Evolutionary conservation across 2,888 invertebrate genomes (phyloP).

Genomic region (Saturnia japonica): DNA sequence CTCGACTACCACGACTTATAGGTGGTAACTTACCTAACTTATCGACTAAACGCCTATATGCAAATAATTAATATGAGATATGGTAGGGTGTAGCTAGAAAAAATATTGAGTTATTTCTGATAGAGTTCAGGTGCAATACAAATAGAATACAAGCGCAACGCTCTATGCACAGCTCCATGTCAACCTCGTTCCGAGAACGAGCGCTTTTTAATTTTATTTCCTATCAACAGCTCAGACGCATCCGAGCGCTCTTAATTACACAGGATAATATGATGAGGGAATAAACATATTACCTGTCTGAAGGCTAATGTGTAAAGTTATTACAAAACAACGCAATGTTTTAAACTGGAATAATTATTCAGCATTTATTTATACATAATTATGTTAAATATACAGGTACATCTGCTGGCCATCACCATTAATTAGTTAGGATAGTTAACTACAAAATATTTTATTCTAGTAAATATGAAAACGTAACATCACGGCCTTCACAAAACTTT

Average conservation of each 20-base stretch:
- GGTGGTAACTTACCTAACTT: too few relatives aligned
- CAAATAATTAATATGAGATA: not conserved
- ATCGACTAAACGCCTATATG: too few relatives aligned
- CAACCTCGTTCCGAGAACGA: slow-evolving; percentile 22
- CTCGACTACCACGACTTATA: too few relatives aligned
- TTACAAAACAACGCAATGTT: not conserved
- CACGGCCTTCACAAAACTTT: not conserved
- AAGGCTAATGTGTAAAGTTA: not conserved
- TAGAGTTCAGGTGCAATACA: slow-evolving; percentile 1
- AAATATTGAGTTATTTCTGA: not conserved
- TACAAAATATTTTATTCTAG: not conserved
- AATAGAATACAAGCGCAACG: not conserved
- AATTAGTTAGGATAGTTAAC: not conserved
- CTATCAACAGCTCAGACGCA: slow-evolving; percentile 41
- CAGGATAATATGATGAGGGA: slow-evolving; percentile 22
- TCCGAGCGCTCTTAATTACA: slow-evolving; percentile 57
- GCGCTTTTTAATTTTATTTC: slow-evolving; percentile 69
- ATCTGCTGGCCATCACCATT: not conserved
- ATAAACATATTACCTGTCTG: slow-evolving; percentile 20
- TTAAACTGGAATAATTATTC: not conserved
- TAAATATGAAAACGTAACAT: not conserved
- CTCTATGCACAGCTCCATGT: not conserved
- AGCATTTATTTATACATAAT: not conserved
- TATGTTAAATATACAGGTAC: not conserved
- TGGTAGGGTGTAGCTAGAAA: not conserved